Base-by-base conservation (phyloP, 2,888 invertebrate species). In the Aphidius colemani region DNA sequence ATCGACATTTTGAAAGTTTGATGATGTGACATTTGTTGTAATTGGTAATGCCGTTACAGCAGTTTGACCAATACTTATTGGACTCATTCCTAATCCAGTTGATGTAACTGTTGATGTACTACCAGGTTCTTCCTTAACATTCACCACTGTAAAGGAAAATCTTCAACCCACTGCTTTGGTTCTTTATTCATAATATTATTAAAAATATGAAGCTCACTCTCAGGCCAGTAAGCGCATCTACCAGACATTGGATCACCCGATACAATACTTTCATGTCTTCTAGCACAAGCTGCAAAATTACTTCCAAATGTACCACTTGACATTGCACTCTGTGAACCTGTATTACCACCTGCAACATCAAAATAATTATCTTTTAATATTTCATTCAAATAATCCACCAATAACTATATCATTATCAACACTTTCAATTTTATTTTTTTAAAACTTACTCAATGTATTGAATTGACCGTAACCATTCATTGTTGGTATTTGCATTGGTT, bases 381-480 rank as follows among this genome's bases (percentile, higher is more conserved):
- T 30, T 30, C 30, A 30, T 30, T 30, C 5, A 30, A 30, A 30
- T 30, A 18, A 30, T 30, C 5, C 30, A 30, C 5, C 30, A 30
- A n/a, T n/a, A 18, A 18, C 2, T 18, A 13, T 13, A 13, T 18
- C 13, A 18, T 18, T 2, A 18, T 18, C 13, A 18, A 18, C 13
- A 18, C 13, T 18, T 1, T 18, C 13, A 1, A 18, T 18, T 30
- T 30, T 30, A 3, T 30, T 4, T 30, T 30, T 30, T 60, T 57
- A 65, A 68, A 63, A 79, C 83, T 83, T 78, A 84, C 83, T 77
- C 72, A 84, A 69, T n/a, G 82, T 75, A 39, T 82, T 76, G 64
- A 83, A 71, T 68, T 84, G 84, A 57, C 82, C 76, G 72, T 84
- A 83, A 9, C 82, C 80, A 69, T 83, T 84, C 83, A 84, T 83